Evolutionary conservation across 2,888 invertebrate species (phyloP).

Genomic region (Elysia crispata): DNA sequence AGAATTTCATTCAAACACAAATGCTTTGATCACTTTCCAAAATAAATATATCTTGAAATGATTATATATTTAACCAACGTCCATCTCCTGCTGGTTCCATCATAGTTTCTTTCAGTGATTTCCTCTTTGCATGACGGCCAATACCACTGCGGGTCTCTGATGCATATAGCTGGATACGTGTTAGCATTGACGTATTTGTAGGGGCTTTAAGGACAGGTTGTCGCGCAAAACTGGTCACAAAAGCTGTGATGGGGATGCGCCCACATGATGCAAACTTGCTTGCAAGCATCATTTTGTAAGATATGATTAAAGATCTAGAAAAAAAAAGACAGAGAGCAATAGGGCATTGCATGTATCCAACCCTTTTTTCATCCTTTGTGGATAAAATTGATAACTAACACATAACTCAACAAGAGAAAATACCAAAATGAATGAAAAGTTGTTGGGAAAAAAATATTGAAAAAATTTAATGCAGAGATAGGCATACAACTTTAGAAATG

Average conservation of each 20-base stretch:
- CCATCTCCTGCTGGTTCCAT: slow-evolving; percentile 85
- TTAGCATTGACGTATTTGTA: slow-evolving; percentile 57
- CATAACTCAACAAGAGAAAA: not conserved
- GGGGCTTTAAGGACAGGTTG: slow-evolving; percentile 39
- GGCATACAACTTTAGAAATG: no score
- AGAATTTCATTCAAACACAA: no score
- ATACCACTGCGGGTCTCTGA: slow-evolving; percentile 38
- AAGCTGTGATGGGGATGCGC: slow-evolving; percentile 57
- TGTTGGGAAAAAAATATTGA: no score
- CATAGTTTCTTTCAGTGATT: slow-evolving; percentile 83
- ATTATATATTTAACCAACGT: slow-evolving; percentile 58
- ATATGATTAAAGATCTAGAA: not conserved
- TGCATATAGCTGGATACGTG: slow-evolving; percentile 53
- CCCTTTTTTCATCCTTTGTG: not conserved
- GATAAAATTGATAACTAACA: not conserved
- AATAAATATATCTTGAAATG: no score
- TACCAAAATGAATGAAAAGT: no score
- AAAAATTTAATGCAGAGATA: no score
- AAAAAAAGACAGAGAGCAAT: not conserved
- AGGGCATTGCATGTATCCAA: not conserved
- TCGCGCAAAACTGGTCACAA: slow-evolving; percentile 56
- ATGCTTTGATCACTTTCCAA: no score
- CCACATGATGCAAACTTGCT: slow-evolving; percentile 45
- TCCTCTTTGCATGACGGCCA: slow-evolving; percentile 55
- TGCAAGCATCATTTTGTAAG: slow-evolving; percentile 44